Base-by-base conservation (phyloP, 2,888 invertebrate genomes). In the Dasypolia templi region DNA sequence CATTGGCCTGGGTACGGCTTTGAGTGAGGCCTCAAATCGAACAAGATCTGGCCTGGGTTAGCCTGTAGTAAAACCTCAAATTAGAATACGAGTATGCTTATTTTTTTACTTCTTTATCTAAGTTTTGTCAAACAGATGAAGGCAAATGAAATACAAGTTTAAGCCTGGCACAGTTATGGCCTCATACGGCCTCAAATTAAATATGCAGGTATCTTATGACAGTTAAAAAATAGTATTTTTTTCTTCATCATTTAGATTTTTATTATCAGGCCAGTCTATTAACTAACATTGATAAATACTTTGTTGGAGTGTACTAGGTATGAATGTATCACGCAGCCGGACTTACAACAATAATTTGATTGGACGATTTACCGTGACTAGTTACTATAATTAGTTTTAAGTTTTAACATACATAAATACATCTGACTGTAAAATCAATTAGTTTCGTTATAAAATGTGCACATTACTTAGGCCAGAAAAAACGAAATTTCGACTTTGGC, bases 321-420 rank as follows among this genome's bases (percentile, higher is more conserved):
- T 32, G 56, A 3, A 26, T 39, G 22, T 56, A 5, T 5, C 26
- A 49, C 19, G 39, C 22, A 42, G 22, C 5, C 19, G 14, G 64
- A 55, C 35, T 55, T 61, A 32, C 49, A 39, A 39, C 55, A 14
- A 32, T 62, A 65, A 0, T 22, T 64, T 29, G 14, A 75, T 63
- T 75, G 76, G 82, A 78, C 82, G 77, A 63, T 76, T 63, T 56
- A 56, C 32, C 5, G 44, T 66, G 82, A 82, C 77, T 79, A 78
- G 77, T 35, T 0, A 49, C 59, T n/a, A 46, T 39, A 53, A 3
- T 62, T 53, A 63, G n/a, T 49, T 42, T 32, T n/a, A 56, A 32
- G 35, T 35, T 35, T 35, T 6, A 0, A 35, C 39, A 22, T 39
- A 44, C 11, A 19, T 14, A 58, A 11, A 29, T 56, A 49, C 32